A percentile compares a stretch with the other conserved stretches of the same genome.
Conservation (phyloP, 1,140 invertebrate genomes). For the Pinna nobilis region DNA sequence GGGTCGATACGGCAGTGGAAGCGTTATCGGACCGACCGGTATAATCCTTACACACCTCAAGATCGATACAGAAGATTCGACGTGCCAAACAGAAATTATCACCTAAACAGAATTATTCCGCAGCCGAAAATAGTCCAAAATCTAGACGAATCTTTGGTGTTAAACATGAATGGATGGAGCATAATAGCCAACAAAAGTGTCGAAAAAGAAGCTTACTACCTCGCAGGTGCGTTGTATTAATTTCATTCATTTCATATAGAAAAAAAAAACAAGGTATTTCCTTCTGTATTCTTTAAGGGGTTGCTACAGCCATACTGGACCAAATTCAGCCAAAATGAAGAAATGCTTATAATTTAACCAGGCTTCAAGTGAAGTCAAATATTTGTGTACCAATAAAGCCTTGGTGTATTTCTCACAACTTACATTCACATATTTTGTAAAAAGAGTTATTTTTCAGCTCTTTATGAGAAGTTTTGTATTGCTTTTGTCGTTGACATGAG, state of each 20-base stretch:
- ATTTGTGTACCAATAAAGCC: too few relatives aligned
- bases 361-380: too few relatives aligned
- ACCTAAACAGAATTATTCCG: constrained; percentile 41
- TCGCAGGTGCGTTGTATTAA: constrained; percentile 21
- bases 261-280: too few relatives aligned
- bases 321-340: too few relatives aligned
- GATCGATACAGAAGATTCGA: constrained; percentile 35
- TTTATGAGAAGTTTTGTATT: too few relatives aligned
- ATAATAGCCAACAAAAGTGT: neutral
- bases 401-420: too few relatives aligned
- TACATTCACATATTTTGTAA: too few relatives aligned
- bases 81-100: neutral
- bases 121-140: constrained; percentile 38
- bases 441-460: too few relatives aligned
- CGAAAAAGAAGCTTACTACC: constrained; percentile 28
- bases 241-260: neutral
- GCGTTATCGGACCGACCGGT: constrained; percentile 52
- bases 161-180: constrained; percentile 18
- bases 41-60: constrained; percentile 59
- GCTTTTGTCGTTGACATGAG: too few relatives aligned
- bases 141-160: neutral
- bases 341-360: too few relatives aligned
- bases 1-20: constrained; percentile 58
- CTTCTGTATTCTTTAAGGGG: too few relatives aligned
- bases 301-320: too few relatives aligned